phyloP scores from a whole-genome alignment of 1,140 invertebrate species.

The Trichonephila clavata region DNA sequence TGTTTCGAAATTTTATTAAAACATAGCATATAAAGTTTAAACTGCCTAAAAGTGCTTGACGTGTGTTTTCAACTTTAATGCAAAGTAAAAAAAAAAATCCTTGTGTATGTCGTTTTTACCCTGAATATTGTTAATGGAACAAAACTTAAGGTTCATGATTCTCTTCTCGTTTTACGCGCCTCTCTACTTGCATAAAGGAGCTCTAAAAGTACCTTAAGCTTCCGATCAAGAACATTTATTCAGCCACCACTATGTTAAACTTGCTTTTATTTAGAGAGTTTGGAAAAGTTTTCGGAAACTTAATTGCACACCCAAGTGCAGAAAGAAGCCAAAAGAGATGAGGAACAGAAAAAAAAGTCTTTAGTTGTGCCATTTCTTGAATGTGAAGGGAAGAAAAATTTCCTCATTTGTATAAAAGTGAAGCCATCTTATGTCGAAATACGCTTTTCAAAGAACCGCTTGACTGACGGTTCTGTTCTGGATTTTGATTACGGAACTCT shows the following conservation, averaged over 20 bases:
- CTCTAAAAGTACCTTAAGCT: neutral
- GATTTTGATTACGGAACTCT: neutral
- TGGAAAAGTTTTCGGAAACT: constrained; percentile 19
- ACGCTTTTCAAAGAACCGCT: neutral
- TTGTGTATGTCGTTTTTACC: no score
- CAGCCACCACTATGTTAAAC: neutral
- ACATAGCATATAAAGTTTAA: no score
- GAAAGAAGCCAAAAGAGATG: neutral
- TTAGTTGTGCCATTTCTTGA: neutral
- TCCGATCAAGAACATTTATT: neutral
- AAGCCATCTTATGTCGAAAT: neutral
- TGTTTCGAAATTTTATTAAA: no score
- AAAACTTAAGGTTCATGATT: no score
- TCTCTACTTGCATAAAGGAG: neutral
- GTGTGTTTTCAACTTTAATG: no score
- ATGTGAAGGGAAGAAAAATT: neutral
- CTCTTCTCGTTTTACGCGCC: no score
- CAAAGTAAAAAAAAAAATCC: no score
- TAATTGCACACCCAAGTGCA: neutral
- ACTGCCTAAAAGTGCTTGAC: no score
- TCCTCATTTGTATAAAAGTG: neutral
- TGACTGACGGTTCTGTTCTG: neutral
- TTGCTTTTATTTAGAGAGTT: constrained; percentile 9
- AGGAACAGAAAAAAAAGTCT: neutral
- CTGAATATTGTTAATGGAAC: no score